phyloP scores from a whole-genome alignment of 2,797 vertebrate genomes.

The Crenuchus spilurus region DNA sequence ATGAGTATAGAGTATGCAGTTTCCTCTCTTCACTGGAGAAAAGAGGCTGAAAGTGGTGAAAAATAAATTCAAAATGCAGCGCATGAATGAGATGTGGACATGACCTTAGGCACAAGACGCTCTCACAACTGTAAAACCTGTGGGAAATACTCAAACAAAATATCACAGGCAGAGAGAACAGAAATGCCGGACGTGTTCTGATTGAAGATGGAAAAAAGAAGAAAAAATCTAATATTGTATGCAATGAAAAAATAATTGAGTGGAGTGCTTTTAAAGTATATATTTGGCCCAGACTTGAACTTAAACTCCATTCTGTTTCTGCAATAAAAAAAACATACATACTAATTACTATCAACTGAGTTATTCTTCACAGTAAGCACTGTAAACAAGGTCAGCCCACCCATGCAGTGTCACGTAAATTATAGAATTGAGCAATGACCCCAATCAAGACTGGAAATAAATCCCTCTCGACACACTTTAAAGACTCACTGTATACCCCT shows the following conservation, averaged over 20 bases:
- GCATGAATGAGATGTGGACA: conserved; percentile 5
- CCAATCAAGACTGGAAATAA: conserved; percentile 46
- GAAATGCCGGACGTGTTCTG: background rate
- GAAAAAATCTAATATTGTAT: background rate
- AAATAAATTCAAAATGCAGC: background rate
- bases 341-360: background rate
- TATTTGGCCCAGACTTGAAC: background rate
- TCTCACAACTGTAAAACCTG: background rate
- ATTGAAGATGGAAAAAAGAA: background rate
- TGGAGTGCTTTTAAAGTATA: too few species aligned
- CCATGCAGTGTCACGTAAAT: background rate
- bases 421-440: conserved; percentile 7
- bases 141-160: conserved; percentile 8
- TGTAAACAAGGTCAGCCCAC: background rate
- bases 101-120: background rate
- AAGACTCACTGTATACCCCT: conserved; percentile 33
- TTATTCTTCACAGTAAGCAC: background rate
- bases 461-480: conserved; percentile 35
- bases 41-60: background rate
- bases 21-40: background rate
- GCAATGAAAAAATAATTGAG: too few species aligned
- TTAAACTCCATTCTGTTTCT: background rate
- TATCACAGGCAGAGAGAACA: background rate
- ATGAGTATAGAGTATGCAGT: background rate
- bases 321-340: too few species aligned